Conservation (phyloP, 1,140 invertebrate genomes). For the Papilio xuthus region DNA sequence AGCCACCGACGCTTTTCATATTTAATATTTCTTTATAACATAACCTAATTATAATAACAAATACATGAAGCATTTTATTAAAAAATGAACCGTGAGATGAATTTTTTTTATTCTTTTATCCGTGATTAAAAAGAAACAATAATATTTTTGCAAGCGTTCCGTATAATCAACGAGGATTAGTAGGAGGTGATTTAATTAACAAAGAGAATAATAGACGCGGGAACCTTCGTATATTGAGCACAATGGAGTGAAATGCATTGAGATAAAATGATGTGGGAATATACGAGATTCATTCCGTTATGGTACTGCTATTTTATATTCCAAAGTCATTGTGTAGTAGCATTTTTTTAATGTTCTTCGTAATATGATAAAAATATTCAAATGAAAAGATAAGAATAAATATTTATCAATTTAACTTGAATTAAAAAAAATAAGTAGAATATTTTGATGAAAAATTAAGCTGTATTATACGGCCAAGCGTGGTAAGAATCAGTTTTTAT, state of each 20-base stretch:
- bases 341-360: background rate
- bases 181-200: conserved; percentile 34
- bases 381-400: too few relatives aligned
- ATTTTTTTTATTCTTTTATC: background rate
- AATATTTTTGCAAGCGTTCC: background rate
- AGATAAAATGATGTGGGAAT: conserved; percentile 32
- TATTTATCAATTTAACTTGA: too few relatives aligned
- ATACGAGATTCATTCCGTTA: background rate
- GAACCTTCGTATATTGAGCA: conserved; percentile 23
- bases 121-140: background rate
- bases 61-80: background rate
- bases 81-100: background rate
- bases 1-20: too few relatives aligned
- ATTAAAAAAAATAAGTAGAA: too few relatives aligned
- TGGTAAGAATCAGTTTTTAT: too few relatives aligned
- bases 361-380: too few relatives aligned
- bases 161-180: conserved; percentile 31
- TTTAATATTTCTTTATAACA: background rate
- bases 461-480: too few relatives aligned
- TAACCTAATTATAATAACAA: background rate
- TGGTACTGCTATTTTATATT: conserved; percentile 18
- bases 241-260: conserved; percentile 35
- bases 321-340: background rate
- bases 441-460: too few relatives aligned
- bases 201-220: conserved; percentile 30